A percentile compares a stretch with the other conserved stretches of the same genome.
Conservation (phyloP, 1,140 invertebrate species). For the Drosophila insularis region DNA sequence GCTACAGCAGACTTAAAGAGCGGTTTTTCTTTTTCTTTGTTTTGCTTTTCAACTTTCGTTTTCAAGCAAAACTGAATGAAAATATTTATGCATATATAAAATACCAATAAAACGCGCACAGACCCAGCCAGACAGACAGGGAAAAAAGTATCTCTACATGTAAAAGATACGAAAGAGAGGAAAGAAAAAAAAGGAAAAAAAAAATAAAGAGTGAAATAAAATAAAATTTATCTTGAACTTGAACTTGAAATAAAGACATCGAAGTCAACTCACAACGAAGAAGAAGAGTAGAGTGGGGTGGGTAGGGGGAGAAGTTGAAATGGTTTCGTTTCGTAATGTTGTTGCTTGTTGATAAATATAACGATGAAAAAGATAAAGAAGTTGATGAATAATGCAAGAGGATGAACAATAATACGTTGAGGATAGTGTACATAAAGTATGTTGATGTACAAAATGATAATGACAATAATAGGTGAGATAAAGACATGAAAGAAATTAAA, state of each 20-base stretch:
- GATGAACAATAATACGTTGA: not conserved
- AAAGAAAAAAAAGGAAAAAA: slow-evolving; percentile 32
- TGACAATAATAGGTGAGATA: too few relatives aligned
- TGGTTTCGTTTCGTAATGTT: slow-evolving; percentile 32
- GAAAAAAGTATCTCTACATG: slow-evolving; percentile 20
- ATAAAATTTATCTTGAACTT: slow-evolving; percentile 81
- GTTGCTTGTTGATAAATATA: not conserved
- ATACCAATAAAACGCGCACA: slow-evolving; percentile 38
- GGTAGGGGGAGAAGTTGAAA: slow-evolving; percentile 8
- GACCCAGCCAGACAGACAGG: slow-evolving; percentile 25
- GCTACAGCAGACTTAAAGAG: not conserved
- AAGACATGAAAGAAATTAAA: not conserved
- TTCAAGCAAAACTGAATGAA: slow-evolving; percentile 52
- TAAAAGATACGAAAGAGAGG: slow-evolving; percentile 62
- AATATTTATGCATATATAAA: slow-evolving; percentile 76
- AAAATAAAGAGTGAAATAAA: slow-evolving; percentile 65
- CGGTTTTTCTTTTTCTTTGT: slow-evolving; percentile 15
- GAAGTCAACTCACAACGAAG: slow-evolving; percentile 34
- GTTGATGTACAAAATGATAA: not conserved
- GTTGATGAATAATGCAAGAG: not conserved
- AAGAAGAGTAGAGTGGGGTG: not conserved
- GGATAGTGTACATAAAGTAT: too few relatives aligned
- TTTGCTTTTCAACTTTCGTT: slow-evolving; percentile 22
- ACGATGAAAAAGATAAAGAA: slow-evolving; percentile 12
- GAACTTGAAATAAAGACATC: slow-evolving; percentile 79